A percentile compares a stretch with the other conserved stretches of the same genome.
phyloP scores from a whole-genome alignment of 2,797 vertebrate species.

The Ispidina picta region DNA sequence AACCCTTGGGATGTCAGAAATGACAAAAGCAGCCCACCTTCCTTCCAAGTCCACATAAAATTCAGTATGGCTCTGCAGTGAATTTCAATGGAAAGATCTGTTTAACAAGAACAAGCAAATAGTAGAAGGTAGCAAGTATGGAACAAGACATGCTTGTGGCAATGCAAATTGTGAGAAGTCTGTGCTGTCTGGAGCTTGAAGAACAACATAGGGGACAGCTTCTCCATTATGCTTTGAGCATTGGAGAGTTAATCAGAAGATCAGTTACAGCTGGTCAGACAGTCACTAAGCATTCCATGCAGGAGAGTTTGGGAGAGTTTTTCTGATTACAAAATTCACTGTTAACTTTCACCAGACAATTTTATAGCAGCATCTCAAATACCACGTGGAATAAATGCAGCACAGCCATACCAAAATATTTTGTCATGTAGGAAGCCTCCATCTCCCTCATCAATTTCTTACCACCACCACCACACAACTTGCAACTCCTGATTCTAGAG shows the following conservation, averaged over 20 bases:
- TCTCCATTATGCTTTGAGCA: neutral
- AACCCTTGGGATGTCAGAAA: constrained; percentile 6
- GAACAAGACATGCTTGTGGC: neutral
- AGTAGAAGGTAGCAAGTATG: neutral
- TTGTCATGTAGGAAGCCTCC: neutral
- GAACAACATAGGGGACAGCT: neutral
- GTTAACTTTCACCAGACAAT: neutral
- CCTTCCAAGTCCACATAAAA: neutral
- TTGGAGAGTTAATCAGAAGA: neutral
- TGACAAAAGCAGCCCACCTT: neutral
- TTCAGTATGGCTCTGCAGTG: neutral
- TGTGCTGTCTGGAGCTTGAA: neutral
- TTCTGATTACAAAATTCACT: neutral
- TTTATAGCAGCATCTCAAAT: neutral
- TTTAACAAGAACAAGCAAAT: constrained; percentile 3
- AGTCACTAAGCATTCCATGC: neutral
- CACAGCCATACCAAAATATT: neutral
- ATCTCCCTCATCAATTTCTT: neutral
- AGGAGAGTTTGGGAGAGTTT: neutral
- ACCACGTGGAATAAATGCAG: neutral
- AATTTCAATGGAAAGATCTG: neutral
- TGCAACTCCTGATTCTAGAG: neutral
- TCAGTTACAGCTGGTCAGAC: neutral
- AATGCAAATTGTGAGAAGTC: neutral
- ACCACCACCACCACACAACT: neutral